Evolutionary conservation across 2,797 vertebrate species (phyloP).

Genomic region (Varecia variegata): DNA sequence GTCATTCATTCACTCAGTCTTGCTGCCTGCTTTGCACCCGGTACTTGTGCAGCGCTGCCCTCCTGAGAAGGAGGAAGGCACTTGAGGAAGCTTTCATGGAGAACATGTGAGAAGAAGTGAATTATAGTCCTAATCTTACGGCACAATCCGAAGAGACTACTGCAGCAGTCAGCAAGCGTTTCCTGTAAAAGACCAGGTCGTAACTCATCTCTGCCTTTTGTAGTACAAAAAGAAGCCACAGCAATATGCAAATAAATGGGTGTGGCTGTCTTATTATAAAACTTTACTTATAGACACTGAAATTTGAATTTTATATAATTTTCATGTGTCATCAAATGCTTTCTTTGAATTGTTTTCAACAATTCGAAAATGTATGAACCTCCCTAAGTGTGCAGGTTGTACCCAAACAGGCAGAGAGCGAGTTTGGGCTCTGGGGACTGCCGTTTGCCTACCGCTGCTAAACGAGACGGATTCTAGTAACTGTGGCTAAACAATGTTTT

Average conservation of each 20-base stretch:
- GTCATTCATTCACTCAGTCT: fast-evolving
- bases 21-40: fast-evolving
- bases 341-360: not conserved
- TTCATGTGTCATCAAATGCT: not conserved
- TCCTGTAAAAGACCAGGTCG: not conserved
- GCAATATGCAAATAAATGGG: fast-evolving
- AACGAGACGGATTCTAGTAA: too few relatives aligned
- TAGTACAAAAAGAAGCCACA: not conserved
- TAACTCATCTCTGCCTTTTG: too few relatives aligned
- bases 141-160: not conserved
- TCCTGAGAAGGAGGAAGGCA: not conserved
- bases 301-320: not conserved
- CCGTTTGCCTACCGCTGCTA: fast-evolving
- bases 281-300: not conserved
- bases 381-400: not conserved
- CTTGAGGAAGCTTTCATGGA: not conserved
- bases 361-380: not conserved
- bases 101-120: not conserved
- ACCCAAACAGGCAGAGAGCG: fast-evolving
- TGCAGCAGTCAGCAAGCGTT: not conserved
- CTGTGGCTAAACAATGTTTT: not conserved
- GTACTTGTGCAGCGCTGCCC: not conserved
- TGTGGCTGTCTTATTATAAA: fast-evolving
- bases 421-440: fast-evolving
- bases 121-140: fast-evolving